Evolutionary conservation across 2,888 invertebrate genomes (phyloP), one percentile per base, ranked within the genome.

Genomic region (Drosophila suboccidentalis): DNA sequence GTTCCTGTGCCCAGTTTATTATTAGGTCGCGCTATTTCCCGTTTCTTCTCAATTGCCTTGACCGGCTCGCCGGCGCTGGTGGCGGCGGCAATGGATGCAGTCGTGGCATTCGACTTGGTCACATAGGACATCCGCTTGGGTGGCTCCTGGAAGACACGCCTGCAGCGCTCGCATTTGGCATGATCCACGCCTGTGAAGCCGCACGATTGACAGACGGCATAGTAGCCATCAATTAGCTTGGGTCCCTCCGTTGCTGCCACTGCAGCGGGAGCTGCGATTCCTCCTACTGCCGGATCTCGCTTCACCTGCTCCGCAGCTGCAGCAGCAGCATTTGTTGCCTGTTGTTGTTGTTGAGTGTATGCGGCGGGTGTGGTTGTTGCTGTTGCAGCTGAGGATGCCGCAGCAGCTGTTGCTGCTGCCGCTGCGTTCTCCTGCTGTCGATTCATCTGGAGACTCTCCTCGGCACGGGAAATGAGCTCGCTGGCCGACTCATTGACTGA

Each of bases 111-210:
- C 46, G 80, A 73, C 57, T 92, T 92, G n/a, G 84, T 82, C 3
- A 78, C 49, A 38, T 84, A 84, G 17, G 85, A 80, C 26, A 78
- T 84, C 29, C 92, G 92, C 92, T 96, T 96, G 34, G 96, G 96
- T 86, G 96, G 95, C 71, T 96, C 96, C 1, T 95, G 94, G 81
- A 96, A 94, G 89, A 95, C 94, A 85, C 95, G 94, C 90, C 94
- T 95, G 93, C 96, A 96, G 79, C 95, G 93, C 92, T 96, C 95
- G 93, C 98, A 98, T 71, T 95, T 95, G 81, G 95, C 95, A 91
- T 97, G 96, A 92, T 97, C 96, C 82, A 94, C 94, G 57, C 97
- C 97, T 49, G 95, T 94, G 89, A 96, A 95, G 17, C 97, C 97
- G 92, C 98, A 98, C 76, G 94, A 94, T 74, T 95, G 94, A 92